A percentile compares a stretch with the other conserved stretches of the same genome.
phyloP scores from a whole-genome alignment of 1,140 invertebrate species.

The Cydia strobilella region DNA sequence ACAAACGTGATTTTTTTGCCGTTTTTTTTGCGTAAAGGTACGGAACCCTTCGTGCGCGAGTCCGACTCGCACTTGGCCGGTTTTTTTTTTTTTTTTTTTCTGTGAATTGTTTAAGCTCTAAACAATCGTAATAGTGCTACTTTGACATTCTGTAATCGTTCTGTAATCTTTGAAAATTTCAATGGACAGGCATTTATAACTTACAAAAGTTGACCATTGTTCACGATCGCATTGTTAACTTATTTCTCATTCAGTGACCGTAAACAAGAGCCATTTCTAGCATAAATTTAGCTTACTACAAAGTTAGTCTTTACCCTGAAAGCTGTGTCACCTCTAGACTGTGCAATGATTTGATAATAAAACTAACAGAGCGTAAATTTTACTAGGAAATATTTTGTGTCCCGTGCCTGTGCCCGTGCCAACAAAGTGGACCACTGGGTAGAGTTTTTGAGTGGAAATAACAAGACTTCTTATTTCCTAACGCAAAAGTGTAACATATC shows the following conservation, averaged over 20 bases:
- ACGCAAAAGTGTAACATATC: not conserved
- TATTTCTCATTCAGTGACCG: not conserved
- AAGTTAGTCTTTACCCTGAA: slow-evolving; percentile 17
- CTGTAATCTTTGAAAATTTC: not conserved
- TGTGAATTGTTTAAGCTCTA: too few species aligned
- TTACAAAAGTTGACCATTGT: not conserved
- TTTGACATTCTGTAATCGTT: too few species aligned
- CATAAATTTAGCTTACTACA: not conserved
- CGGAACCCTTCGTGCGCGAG: too few species aligned
- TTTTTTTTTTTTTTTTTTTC: too few species aligned
- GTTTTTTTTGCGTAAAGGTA: too few species aligned
- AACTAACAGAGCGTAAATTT: slow-evolving; percentile 17
- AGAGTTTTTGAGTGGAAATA: not conserved
- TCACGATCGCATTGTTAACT: not conserved
- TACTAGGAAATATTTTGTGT: slow-evolving; percentile 15
- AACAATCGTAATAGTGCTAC: too few species aligned
- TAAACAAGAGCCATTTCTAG: not conserved
- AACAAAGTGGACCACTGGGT: slow-evolving; percentile 18
- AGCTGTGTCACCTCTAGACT: slow-evolving; percentile 29
- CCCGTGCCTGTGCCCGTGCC: not conserved
- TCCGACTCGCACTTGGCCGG: too few species aligned
- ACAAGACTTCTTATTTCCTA: not conserved
- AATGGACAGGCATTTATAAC: not conserved
- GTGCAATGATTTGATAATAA: slow-evolving; percentile 29
- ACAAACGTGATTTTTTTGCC: too few species aligned